phyloP scores from a whole-genome alignment of 2,888 invertebrate species.

The Heliconius charithonia region DNA sequence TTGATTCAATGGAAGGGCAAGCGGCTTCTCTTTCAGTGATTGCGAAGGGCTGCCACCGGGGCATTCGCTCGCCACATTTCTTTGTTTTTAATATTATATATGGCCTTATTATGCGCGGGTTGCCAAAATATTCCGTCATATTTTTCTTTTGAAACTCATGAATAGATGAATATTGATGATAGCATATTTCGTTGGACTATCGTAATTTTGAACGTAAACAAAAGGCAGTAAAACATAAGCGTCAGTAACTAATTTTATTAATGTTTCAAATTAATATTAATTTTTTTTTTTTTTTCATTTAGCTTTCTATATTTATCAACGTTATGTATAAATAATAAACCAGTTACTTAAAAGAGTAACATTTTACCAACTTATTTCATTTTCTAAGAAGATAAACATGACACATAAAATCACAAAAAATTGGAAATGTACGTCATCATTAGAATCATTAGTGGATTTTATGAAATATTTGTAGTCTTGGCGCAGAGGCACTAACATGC shows the following conservation, averaged over 20 bases:
- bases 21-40: conserved; percentile 81
- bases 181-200: conserved; percentile 32
- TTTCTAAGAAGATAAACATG: too few relatives aligned
- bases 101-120: conserved; percentile 65
- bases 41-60: conserved; percentile 81
- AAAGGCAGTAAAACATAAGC: neutral
- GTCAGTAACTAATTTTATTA: neutral
- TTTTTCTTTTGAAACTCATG: conserved; percentile 54
- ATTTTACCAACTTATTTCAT: too few relatives aligned
- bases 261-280: neutral
- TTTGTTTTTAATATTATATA: conserved; percentile 78
- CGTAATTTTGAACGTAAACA: conserved; percentile 6
- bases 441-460: too few relatives aligned
- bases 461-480: too few relatives aligned
- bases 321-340: neutral
- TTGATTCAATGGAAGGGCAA: conserved; percentile 84
- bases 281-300: neutral
- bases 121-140: conserved; percentile 70
- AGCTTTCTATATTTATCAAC: neutral
- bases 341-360: too few relatives aligned
- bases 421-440: too few relatives aligned
- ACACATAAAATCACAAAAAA: too few relatives aligned
- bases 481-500: too few relatives aligned
- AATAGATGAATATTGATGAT: conserved; percentile 46
- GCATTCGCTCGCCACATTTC: conserved; percentile 63